Base-by-base conservation (phyloP, 2,888 invertebrate species). In the Podabrus alpinus region DNA sequence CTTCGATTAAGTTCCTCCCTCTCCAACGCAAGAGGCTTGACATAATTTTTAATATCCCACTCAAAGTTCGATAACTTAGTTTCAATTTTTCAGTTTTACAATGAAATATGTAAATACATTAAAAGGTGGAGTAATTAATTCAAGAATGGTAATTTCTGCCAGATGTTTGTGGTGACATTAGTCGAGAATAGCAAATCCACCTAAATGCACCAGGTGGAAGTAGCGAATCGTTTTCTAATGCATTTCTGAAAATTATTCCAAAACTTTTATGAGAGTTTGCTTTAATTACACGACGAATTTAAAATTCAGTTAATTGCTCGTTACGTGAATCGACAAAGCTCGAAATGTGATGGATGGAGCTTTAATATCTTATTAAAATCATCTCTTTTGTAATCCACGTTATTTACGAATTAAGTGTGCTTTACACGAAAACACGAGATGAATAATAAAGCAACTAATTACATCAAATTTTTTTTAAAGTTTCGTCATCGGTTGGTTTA, bases 171-270 rank as follows among this genome's bases (percentile, higher is more conserved):
- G 60, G 69, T 25, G 69, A 69, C 70, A 70, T 29, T 70, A 64
- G 70, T 45, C 21, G 10, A 11, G 45, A 70, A 70, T 70, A 69
- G n/a, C 15, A 19, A 61, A 69, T 61, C 25, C 29, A 45, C 25
- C 15, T 64, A 21, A 24, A 69, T 17, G 70, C 70, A 70, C 70
- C 45, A 70, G 70, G 70, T 70, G 70, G 64, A 64, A 70, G 59
- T 45, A 11, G 19, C 61, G 19, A 19, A 64, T 70, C 17, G 70
- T 64, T 70, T 70, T 45, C 15, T 13, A 45, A 70, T 45, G 45
- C 45, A 45, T 45, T 45, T 45, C 45, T 45, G 7, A n/a, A 45
- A 45, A 45, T 45, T 45, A 45, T 45, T 45, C 45, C n/a, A 45
- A 45, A 45, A 45, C 45, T 45, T 45, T 45, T 45, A 45, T n/a